Evolutionary conservation across 2,888 invertebrate genomes (phyloP), one percentile per base, ranked within the genome.

Genomic region (Coelogynopora nodosa): DNA sequence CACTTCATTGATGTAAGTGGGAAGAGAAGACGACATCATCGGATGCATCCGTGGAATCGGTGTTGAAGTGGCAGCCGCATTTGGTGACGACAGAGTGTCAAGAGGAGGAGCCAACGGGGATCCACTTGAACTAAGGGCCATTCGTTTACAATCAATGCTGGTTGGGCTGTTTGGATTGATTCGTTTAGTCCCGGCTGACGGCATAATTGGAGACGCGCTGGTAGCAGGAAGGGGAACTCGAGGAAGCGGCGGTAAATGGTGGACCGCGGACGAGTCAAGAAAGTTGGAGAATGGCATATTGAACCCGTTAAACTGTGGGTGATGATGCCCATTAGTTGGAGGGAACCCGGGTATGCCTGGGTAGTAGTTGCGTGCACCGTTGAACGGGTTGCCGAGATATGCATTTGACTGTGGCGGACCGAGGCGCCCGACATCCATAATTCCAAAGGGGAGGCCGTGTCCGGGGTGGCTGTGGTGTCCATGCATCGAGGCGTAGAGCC

Each of bases 251-350:
- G 74, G 74, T 26, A 74, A 23, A 26, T 74, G 74, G 74, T 74
- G 74, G 5, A 74, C 74, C 23, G 74, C 74, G 23, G 74, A 74
- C 2, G 23, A 23, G 74, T 74, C 74, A 2, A 74, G 74, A 23
- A 74, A 74, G 74, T 10, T 2, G 18, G 74, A 23, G 74, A 74
- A 74, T 5, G 74, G 74, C 74, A 74, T 5, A 26, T 23, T 74
- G 74, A 74, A 74, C 18, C 74, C 74, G 74, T 74, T 74, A 26
- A 74, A 74, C 74, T 74, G 74, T 2, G 74, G 23, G 2, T 74
- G 74, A 49, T 49, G 49, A 18, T 49, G 49, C 5, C 5, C 5
- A 10, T 5, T 49, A 5, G 49, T 5, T 74, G 74, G 74, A n/a
- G 74, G 74, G 74, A 74, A 74, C 2, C 74, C 74, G 2, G 18